phyloP scores from a whole-genome alignment of 2,888 invertebrate species.

The Reticulitermes lucifugus region DNA sequence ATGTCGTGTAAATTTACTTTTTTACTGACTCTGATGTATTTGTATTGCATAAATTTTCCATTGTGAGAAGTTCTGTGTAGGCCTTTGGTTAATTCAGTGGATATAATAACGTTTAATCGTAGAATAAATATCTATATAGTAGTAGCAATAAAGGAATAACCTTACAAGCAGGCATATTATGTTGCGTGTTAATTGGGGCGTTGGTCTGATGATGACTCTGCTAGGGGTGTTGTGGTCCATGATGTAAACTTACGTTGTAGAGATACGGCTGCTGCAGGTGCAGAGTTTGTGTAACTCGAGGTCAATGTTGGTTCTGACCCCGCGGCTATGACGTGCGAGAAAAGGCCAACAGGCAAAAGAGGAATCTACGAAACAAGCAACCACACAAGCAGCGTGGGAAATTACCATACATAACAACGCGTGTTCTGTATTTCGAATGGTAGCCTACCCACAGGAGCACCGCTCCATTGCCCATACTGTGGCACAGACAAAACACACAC shows the following conservation, averaged over 20 bases:
- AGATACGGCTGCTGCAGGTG: neutral
- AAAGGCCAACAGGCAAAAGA: conserved; percentile 22
- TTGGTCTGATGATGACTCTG: neutral
- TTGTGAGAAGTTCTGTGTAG: neutral
- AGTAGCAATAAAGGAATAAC: neutral
- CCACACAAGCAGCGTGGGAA: conserved; percentile 8
- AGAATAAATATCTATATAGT: neutral
- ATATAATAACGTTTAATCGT: neutral
- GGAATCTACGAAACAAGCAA: neutral
- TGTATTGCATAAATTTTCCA: neutral
- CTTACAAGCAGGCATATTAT: neutral
- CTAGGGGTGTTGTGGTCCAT: neutral
- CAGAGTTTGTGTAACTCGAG: conserved; percentile 25
- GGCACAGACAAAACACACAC: neutral
- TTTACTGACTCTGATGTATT: no score
- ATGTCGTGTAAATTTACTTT: no score
- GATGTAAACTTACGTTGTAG: neutral
- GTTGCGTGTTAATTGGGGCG: conserved; percentile 15
- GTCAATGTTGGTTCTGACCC: conserved; percentile 41
- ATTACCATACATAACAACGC: conserved; percentile 6
- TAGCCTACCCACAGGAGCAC: neutral
- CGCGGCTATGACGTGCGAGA: conserved; percentile 5
- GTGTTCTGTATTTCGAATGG: neutral
- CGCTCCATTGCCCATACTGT: neutral
- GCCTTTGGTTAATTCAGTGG: neutral